Conservation (phyloP, 1,140 invertebrate genomes). For the Drosophila malerkotliana region DNA sequence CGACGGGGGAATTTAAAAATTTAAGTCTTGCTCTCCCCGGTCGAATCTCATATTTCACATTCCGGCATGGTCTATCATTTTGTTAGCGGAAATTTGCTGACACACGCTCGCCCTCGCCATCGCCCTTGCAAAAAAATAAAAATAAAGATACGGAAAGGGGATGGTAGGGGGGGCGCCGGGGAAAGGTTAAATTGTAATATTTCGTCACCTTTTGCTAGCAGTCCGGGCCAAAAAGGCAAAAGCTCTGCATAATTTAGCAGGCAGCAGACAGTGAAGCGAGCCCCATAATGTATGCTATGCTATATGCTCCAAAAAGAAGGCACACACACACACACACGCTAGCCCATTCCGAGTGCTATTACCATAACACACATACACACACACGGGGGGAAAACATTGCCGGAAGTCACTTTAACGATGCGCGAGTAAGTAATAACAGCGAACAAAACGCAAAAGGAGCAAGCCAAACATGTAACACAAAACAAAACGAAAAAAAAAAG, state of each 20-base stretch:
- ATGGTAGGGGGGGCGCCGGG: neutral
- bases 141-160: neutral
- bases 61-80: constrained; percentile 54
- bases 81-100: constrained; percentile 72
- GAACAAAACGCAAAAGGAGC: constrained; percentile 45
- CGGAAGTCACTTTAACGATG: constrained; percentile 82
- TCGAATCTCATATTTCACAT: constrained; percentile 38
- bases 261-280: constrained; percentile 57
- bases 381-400: constrained; percentile 39
- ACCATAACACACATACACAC: constrained; percentile 50
- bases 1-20: constrained; percentile 22
- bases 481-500: constrained; percentile 14
- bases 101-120: constrained; percentile 24
- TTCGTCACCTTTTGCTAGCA: constrained; percentile 71
- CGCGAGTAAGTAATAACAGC: constrained; percentile 79
- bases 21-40: constrained; percentile 11
- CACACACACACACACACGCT: constrained; percentile 28
- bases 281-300: constrained; percentile 68
- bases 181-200: constrained; percentile 80
- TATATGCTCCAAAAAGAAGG: constrained; percentile 24
- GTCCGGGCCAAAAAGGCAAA: constrained; percentile 53
- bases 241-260: constrained; percentile 78
- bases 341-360: constrained; percentile 40
- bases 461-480: constrained; percentile 6
- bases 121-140: neutral